Conservation (phyloP, 2,113 vertebrate species). For the Lonchura striata region DNA sequence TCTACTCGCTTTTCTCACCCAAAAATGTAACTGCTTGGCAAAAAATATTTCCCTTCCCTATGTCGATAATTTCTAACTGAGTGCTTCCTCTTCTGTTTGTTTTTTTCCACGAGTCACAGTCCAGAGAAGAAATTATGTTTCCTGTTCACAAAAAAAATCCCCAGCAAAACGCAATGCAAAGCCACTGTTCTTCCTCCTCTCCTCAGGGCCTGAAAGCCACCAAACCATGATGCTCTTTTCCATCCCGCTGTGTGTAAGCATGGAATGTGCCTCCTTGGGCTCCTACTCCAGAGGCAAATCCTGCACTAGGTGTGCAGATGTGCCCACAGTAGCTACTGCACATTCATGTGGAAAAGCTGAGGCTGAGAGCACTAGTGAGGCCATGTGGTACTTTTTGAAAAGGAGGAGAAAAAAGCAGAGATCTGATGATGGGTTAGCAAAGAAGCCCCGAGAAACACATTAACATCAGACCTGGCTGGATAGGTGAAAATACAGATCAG, state of each 20-base stretch:
- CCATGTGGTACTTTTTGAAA: neutral
- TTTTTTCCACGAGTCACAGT: neutral
- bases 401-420: neutral
- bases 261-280: neutral
- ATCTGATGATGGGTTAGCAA: neutral
- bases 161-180: neutral
- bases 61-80: neutral
- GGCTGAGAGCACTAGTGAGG: neutral
- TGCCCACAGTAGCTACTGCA: neutral
- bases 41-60: neutral
- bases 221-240: neutral
- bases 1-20: neutral
- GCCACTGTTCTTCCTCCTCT: neutral
- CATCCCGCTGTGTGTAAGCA: too few relatives aligned
- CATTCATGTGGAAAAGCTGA: neutral
- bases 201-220: neutral
- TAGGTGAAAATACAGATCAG: neutral
- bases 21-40: neutral
- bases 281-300: neutral
- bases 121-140: neutral
- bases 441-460: neutral
- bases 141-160: fast-evolving
- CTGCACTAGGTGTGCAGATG: neutral
- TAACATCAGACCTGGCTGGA: neutral
- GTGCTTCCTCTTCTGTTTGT: neutral